Evolutionary conservation across 2,888 invertebrate species (phyloP).

Genomic region (Pteria penguin): DNA sequence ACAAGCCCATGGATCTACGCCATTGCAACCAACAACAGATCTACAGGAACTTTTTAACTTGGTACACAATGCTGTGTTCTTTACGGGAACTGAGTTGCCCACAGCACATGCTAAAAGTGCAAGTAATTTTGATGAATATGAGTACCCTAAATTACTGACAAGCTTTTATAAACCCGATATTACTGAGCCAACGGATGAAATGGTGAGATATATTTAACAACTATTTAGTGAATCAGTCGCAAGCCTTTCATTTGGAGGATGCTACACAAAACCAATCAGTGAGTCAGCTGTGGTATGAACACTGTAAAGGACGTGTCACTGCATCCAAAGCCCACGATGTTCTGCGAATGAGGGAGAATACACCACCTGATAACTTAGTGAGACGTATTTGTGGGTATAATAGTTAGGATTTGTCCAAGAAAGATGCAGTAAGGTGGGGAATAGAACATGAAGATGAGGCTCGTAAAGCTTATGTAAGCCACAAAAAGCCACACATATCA

Average conservation of each 20-base stretch:
- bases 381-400: conserved; percentile 21
- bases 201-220: too few species aligned
- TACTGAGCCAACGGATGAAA: too few species aligned
- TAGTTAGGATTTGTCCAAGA: conserved; percentile 20
- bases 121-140: neutral
- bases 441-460: conserved; percentile 27
- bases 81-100: too few species aligned
- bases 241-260: conserved; percentile 4
- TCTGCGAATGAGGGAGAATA: conserved; percentile 8
- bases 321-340: conserved; percentile 41
- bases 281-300: conserved; percentile 39
- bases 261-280: conserved; percentile 24
- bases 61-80: neutral
- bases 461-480: neutral
- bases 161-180: neutral
- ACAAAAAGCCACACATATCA: neutral
- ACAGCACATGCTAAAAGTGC: too few species aligned
- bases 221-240: neutral
- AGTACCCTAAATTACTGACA: conserved; percentile 11
- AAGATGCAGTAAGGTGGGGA: conserved; percentile 29
- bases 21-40: neutral
- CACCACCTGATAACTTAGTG: conserved; percentile 23
- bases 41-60: neutral
- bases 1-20: conserved; percentile 1
- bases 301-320: conserved; percentile 38